A percentile compares a stretch with the other conserved stretches of the same genome.
These are phyloP conservation scores for Panonychus citri DNA, from an alignment of 1,140 invertebrate species.

Conservation along the genomic window DNA sequence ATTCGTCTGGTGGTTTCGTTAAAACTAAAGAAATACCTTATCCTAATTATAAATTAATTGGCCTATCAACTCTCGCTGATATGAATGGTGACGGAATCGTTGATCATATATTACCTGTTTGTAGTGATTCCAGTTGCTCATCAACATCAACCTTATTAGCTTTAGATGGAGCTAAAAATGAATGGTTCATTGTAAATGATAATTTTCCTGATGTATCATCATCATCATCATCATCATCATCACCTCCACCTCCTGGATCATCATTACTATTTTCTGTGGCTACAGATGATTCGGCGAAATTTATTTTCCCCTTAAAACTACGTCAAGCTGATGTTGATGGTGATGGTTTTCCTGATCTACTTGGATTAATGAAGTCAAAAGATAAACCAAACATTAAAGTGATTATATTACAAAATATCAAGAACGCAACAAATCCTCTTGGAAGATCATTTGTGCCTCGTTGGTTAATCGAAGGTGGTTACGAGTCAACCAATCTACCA, in stretches of 20 bases:
- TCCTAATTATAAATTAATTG: constrained; percentile 23
- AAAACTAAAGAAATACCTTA: background rate
- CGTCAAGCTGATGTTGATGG: constrained; percentile 78
- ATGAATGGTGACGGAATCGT: constrained; percentile 45
- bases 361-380: constrained; percentile 24
- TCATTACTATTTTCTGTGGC: background rate
- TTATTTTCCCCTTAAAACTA: constrained; percentile 39
- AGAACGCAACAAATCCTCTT: background rate
- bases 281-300: background rate
- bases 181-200: background rate
- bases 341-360: constrained; percentile 80
- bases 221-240: background rate
- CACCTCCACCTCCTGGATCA: background rate
- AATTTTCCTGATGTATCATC: background rate
- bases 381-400: constrained; percentile 2
- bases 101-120: constrained; percentile 58
- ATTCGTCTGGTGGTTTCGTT: background rate
- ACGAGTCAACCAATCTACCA: constrained; percentile 24
- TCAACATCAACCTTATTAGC: background rate
- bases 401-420: constrained; percentile 13
- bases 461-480: background rate
- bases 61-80: constrained; percentile 64
- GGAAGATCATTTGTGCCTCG: constrained; percentile 44
- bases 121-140: constrained; percentile 19
- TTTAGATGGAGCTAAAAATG: background rate